phyloP scores from a whole-genome alignment of 2,113 vertebrate genomes.

The Corynorhinus townsendii region DNA sequence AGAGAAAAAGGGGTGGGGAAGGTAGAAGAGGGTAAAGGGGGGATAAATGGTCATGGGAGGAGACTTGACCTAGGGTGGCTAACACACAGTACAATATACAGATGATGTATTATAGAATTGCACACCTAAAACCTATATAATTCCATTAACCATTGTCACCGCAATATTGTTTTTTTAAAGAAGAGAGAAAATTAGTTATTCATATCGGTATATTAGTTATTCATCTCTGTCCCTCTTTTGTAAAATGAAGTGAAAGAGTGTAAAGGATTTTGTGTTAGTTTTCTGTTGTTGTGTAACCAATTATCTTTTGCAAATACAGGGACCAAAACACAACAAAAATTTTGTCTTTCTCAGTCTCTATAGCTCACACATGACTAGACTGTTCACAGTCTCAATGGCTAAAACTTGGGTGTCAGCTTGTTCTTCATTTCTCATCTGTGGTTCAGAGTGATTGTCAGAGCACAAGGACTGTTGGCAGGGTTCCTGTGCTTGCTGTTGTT shows the following conservation, averaged over 20 bases:
- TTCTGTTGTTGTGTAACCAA: not conserved
- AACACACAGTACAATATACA: not conserved
- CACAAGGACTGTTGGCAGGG: not conserved
- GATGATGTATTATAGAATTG: not conserved
- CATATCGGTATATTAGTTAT: not conserved
- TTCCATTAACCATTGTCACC: not conserved
- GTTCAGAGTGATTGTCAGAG: not conserved
- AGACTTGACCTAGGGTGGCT: not conserved
- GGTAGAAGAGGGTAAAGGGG: not conserved
- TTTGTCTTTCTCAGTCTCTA: not conserved
- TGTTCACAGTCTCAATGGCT: not conserved
- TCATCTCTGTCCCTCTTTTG: not conserved
- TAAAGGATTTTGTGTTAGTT: not conserved
- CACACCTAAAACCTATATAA: not conserved
- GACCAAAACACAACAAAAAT: not conserved
- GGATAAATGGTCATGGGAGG: not conserved
- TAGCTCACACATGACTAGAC: not conserved
- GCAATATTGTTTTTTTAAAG: not conserved
- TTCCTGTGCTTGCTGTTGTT: not conserved
- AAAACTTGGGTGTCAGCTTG: not conserved
- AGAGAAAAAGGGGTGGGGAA: not conserved
- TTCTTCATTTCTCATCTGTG: not conserved
- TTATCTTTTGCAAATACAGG: not conserved
- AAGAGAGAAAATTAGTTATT: not conserved
- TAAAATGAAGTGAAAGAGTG: not conserved